Base-by-base conservation (phyloP, 2,888 invertebrate species). In the Pristionchus fissidentatus region DNA sequence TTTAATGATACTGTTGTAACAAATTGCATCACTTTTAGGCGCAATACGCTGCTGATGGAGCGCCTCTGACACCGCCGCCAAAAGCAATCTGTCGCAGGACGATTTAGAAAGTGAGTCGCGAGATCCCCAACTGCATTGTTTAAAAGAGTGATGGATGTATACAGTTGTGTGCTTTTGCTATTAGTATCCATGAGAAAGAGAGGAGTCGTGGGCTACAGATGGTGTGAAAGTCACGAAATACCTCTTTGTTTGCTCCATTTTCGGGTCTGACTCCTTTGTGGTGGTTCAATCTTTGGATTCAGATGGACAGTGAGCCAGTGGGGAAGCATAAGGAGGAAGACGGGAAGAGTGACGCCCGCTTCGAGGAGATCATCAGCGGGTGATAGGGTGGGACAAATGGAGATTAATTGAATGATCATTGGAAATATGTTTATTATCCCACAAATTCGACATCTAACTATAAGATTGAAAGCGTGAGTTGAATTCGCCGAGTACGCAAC, bases 71-170 rank as follows among this genome's bases (percentile, higher is more conserved):
- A 19, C 75, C 75, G 3, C 2, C 26, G 13, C 49, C 75, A n/a
- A 15, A 77, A 77, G 32, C 75, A 77, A 77, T 77, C 75, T 3
- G 49, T 77, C 19, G 75, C 75, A 7, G 75, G 75, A 22, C 26
- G 75, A 77, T 32, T 77, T 19, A 46, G 75, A 77, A 46, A 49
- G 75, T 77, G 26, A 77, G 49, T 49, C 19, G 10, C 49, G 19
- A 49, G 19, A 49, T 49, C 49, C 19, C 19, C 13, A 19, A 49
- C 10, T 15, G 19, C 13, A 15, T 15, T 10, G 19, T 49, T 49
- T 10, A 49, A 49, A 49, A 49, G 49, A 15, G 49, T 49, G 49
- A 49, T 19, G 19, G 19, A 49, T 19, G 19, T 49, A 15, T 49
- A 49, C 49, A 49, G 19, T 49, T 49, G 19, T 15, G 19, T 49